Evolutionary conservation across 37 sponge, comb jelly and placozoan genomes (phyloP), one percentile per base, ranked within the genome.

Genomic region (Halichondria panicea): DNA sequence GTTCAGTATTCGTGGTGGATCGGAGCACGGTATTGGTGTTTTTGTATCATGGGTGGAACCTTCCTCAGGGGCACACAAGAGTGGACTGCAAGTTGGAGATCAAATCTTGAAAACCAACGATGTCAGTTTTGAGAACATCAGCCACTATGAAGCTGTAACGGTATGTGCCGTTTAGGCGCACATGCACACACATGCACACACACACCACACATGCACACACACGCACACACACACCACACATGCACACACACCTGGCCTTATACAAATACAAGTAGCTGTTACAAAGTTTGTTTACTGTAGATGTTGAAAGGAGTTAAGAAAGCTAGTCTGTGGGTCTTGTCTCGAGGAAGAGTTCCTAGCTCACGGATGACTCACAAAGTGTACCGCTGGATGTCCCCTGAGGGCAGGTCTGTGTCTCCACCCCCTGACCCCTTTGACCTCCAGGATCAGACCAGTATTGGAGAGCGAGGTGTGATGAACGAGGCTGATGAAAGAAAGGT

Each of bases 1-100:
- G 3, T 94, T 94, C 48, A 86, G 63, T 57, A 80, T 94, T 33
- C 68, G 91, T 35, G 94, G 94, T 18, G 94, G 90, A 0, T 63
- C 83, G 24, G 94, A 94, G 37, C 83, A 85, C 63, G 88, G 87
- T 12, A 63, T 87, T 45, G 94, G 94, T 9, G 58, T 94, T 6
- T 89, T 82, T 43, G 83, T 94, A 33, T 86, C 90, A 22, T 89
- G 88, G 87, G 85, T 94, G 4, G 94, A 89, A 28, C 85, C 87
- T 18, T 87, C 84, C 19, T 90, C 94, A 4, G 64, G 39, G 25
- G 94, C 87, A 28, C 69, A 82, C 18, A 82, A 74, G 55, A 77
- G 58, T 38, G 94, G 94, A 19, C 57, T 94, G 43, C 60, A 81
- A 27, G 76, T 66, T 34, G 94, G 94, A 31, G 89, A 88, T 34